Conservation (phyloP, 2,888 invertebrate species). For the Odontomyia ornata region DNA sequence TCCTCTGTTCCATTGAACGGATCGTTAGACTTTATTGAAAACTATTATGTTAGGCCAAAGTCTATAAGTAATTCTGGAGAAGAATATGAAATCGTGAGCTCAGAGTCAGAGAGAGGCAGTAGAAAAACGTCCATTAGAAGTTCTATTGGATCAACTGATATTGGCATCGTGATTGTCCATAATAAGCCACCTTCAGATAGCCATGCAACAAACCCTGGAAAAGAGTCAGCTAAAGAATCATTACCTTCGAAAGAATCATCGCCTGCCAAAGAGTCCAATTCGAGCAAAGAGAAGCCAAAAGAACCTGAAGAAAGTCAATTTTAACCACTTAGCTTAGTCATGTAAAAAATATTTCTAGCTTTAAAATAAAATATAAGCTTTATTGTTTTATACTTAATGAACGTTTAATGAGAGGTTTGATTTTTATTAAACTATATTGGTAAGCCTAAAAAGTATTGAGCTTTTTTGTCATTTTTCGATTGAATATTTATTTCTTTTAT, state of each 20-base stretch:
- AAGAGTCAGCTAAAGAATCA: too few species aligned
- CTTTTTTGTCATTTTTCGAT: too few species aligned
- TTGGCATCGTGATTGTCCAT: slow-evolving; percentile 36
- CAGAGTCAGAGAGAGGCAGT: slow-evolving; percentile 12
- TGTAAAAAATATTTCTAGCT: too few species aligned
- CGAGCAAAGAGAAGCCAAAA: neutral
- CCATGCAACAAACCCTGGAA: neutral
- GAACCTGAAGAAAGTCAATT: slow-evolving; percentile 8
- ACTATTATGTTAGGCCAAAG: slow-evolving; percentile 33
- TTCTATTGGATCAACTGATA: slow-evolving; percentile 10
- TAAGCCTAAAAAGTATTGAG: too few species aligned
- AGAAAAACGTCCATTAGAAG: slow-evolving; percentile 27
- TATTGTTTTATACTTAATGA: too few species aligned
- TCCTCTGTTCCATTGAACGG: slow-evolving; percentile 26
- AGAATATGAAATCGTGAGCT: slow-evolving; percentile 36
- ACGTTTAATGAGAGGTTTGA: too few species aligned
- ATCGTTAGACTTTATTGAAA: slow-evolving; percentile 34
- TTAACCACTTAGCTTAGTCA: neutral
- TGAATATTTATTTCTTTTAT: too few species aligned
- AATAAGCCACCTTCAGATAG: neutral
- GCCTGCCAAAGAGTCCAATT: neutral
- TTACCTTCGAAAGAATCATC: too few species aligned
- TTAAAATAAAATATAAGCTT: too few species aligned
- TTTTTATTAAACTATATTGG: too few species aligned
- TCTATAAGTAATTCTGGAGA: slow-evolving; percentile 39